A percentile compares a stretch with the other conserved stretches of the same genome.
phyloP scores from a whole-genome alignment of 2,888 invertebrate genomes.

The Nomada hirtipes region DNA sequence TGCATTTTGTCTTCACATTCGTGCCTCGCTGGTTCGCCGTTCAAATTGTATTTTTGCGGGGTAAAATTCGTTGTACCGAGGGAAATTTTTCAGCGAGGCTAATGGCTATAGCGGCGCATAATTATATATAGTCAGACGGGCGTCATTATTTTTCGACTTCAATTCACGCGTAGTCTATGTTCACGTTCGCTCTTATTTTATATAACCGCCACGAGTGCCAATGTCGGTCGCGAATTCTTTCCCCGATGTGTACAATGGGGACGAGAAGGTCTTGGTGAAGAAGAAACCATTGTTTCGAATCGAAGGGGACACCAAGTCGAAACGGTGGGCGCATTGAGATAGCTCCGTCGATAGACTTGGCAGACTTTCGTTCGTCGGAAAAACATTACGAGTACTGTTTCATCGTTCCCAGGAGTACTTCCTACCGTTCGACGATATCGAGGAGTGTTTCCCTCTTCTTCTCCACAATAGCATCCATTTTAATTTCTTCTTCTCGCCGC shows the following conservation, averaged over 20 bases:
- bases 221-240: not conserved
- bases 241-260: not conserved
- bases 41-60: too few species aligned
- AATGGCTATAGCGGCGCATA: too few species aligned
- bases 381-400: slow-evolving; percentile 43
- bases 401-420: slow-evolving; percentile 25
- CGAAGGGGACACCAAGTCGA: slow-evolving; percentile 19
- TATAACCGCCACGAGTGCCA: not conserved
- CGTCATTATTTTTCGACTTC: too few species aligned
- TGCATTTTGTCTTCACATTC: too few species aligned
- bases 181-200: too few species aligned
- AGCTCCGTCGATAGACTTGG: slow-evolving; percentile 34
- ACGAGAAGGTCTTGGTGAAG: not conserved
- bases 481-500: slow-evolving; percentile 10
- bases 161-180: too few species aligned
- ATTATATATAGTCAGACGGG: too few species aligned
- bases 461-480: slow-evolving; percentile 5
- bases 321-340: slow-evolving; percentile 14
- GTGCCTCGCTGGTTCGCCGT: too few species aligned
- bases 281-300: slow-evolving; percentile 39
- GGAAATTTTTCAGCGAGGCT: too few species aligned
- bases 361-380: slow-evolving; percentile 26
- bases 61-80: too few species aligned
- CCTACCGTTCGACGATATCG: slow-evolving; percentile 11
- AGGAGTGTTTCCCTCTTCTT: slow-evolving; percentile 3